Evolutionary conservation across 2,113 vertebrate genomes (phyloP).

Genomic region (Calidris pygmaea): DNA sequence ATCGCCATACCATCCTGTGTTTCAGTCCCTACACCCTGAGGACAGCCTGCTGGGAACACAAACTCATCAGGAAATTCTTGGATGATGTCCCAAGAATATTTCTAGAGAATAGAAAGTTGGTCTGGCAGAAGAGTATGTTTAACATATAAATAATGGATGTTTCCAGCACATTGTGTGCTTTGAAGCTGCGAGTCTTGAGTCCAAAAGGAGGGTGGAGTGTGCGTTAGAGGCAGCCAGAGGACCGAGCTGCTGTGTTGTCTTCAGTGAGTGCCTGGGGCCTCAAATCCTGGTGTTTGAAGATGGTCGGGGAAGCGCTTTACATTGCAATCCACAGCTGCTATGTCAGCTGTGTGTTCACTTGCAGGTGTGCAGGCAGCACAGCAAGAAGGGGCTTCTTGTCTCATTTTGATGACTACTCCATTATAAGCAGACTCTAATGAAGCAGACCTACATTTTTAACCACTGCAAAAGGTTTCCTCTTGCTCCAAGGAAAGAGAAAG

Average conservation of each 20-base stretch:
- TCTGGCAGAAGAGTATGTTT: constrained; percentile 36
- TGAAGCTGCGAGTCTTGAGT: not conserved
- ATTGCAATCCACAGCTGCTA: not conserved
- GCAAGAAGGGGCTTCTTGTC: not conserved
- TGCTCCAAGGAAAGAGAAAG: not conserved
- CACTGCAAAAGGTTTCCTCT: not conserved
- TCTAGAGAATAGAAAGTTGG: constrained; percentile 53
- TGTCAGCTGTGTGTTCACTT: not conserved
- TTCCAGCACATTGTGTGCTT: constrained; percentile 48
- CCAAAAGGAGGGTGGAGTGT: not conserved
- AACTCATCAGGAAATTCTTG: constrained; percentile 50
- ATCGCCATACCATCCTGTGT: not conserved
- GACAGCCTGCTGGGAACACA: constrained; percentile 34
- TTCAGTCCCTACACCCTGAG: not conserved
- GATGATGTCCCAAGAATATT: constrained; percentile 52
- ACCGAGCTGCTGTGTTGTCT: not conserved
- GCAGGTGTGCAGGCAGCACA: not conserved
- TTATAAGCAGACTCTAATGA: not conserved
- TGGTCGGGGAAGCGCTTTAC: not conserved
- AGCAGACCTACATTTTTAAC: not conserved
- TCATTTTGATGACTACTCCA: not conserved
- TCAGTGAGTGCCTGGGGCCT: not conserved
- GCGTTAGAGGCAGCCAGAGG: not conserved
- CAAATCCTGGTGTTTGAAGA: not conserved
- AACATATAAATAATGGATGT: constrained; percentile 54